Evolutionary conservation across 2,888 invertebrate genomes (phyloP), one percentile per base, ranked within the genome.

Genomic region (Pteria penguin): DNA sequence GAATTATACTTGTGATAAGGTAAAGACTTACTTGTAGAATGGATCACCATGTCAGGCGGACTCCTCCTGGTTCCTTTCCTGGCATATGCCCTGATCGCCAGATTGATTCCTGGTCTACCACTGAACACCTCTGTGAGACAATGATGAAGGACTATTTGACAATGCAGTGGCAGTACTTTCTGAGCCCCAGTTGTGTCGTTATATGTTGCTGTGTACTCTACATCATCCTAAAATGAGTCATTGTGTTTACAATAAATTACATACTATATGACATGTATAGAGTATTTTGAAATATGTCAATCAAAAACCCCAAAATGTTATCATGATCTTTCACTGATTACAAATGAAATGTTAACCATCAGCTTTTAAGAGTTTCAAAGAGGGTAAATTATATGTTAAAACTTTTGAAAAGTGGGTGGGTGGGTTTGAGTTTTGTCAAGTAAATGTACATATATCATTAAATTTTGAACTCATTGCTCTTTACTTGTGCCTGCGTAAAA

Each of bases 11-110:
- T n/a, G n/a, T n/a, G n/a, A n/a, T n/a, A n/a, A n/a, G n/a, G n/a
- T n/a, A n/a, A n/a, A n/a, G 31, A 71, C 81, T 71, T 80, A 87
- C 87, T 76, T 69, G 87, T 86, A 29, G 84, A 84, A 75, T 85
- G 85, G 24, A 76, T 65, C n/a, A 79, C 80, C 32, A 72, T 66
- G 31, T 72, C 71, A 4, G 82, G 75, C 0, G 24, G 55, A 62
- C 87, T 85, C 52, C 78, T 76, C 14, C 81, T 76, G 8, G 61
- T 69, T 11, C 82, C 81, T 29, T 81, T 75, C 32, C 77, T 63
- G 67, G 84, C 78, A 70, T 80, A 85, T 0, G 83, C 85, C n/a
- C 66, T 70, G 18, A 87, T 73, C 22, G 73, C 72, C 55, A 81
- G 82, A 58, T 81, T 68, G 66, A 84, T 82, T 0, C 87, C 87